A percentile compares a stretch with the other conserved stretches of the same genome.
phyloP scores from a whole-genome alignment of 2,113 vertebrate genomes.

The Tupaia tana region DNA sequence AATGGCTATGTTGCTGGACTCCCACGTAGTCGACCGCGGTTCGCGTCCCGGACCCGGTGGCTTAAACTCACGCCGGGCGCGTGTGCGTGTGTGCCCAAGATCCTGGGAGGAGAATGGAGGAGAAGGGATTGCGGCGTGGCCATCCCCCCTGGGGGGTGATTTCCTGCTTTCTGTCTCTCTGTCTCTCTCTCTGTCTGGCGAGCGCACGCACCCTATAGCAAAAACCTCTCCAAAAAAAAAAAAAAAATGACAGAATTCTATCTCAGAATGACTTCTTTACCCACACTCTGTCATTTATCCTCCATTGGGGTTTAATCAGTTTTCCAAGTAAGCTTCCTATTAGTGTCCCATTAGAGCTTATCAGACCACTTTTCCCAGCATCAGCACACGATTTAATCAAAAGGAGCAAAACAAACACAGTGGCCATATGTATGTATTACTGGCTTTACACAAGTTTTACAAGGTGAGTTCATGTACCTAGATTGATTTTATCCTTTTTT shows the following conservation, averaged over 20 bases:
- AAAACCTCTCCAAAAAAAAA: too few relatives aligned
- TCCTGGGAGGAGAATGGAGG: too few relatives aligned
- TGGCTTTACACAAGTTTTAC: not conserved
- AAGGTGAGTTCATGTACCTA: not conserved
- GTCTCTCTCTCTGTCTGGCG: too few relatives aligned
- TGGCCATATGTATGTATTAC: not conserved
- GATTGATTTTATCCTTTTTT: not conserved
- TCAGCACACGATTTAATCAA: slow-evolving; percentile 23
- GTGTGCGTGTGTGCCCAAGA: too few relatives aligned
- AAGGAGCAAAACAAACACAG: slow-evolving; percentile 1
- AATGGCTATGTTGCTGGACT: too few relatives aligned
- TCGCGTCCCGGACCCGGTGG: too few relatives aligned
- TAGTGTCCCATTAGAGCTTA: not conserved
- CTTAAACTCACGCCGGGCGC: too few relatives aligned
- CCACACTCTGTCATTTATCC: not conserved
- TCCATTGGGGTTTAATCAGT: slow-evolving; percentile 13
- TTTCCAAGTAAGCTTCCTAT: slow-evolving; percentile 18
- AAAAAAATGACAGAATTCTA: slow-evolving; percentile 3
- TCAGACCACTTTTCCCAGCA: not conserved
- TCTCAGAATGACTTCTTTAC: not conserved
- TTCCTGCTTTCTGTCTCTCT: too few relatives aligned
- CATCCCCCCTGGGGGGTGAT: too few relatives aligned
- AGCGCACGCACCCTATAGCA: too few relatives aligned
- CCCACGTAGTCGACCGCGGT: too few relatives aligned
- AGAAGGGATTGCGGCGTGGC: too few relatives aligned